Evolutionary conservation across 2,797 vertebrate species (phyloP).

Genomic region (Amniataba percoides): DNA sequence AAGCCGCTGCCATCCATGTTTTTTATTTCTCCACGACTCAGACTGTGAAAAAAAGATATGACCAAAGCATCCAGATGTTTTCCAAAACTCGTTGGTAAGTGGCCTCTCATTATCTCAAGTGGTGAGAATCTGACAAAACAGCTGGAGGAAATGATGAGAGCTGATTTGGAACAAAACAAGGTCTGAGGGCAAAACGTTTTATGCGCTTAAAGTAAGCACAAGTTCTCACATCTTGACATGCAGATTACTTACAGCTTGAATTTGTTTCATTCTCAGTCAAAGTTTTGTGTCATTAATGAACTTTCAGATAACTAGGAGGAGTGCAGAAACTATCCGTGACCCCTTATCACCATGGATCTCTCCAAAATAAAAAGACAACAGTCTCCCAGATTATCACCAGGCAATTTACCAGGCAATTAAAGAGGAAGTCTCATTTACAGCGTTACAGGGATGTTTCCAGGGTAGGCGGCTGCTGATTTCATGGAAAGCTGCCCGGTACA

Average conservation of each 20-base stretch:
- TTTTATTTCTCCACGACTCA: conserved; percentile 4
- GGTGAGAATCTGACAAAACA: conserved; percentile 54
- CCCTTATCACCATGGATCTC: conserved; percentile 29
- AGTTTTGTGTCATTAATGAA: conserved; percentile 26
- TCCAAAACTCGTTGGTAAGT: conserved; percentile 43
- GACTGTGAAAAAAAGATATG: conserved; percentile 18
- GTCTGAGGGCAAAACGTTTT: conserved; percentile 10
- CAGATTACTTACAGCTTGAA: conserved; percentile 14
- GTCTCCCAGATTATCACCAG: conserved; percentile 12
- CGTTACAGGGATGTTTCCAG: conserved; percentile 31
- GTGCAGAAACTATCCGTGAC: not conserved
- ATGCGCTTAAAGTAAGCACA: conserved; percentile 13
- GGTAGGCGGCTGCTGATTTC: conserved; percentile 4
- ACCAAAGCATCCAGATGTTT: conserved; percentile 50
- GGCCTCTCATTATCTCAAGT: conserved; percentile 56
- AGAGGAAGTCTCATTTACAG: conserved; percentile 1
- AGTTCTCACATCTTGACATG: not conserved
- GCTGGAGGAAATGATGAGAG: conserved; percentile 36
- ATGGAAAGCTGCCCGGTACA: conserved; percentile 26
- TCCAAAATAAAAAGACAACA: conserved; percentile 37
- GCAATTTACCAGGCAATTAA: not conserved
- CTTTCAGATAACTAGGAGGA: not conserved
- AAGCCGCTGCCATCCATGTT: not conserved
- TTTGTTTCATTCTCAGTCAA: conserved; percentile 18
- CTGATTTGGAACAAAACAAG: conserved; percentile 45